These are phyloP conservation scores for Amphilophus citrinellus DNA, from an alignment of 2,113 vertebrate genomes.

Conservation along the genomic window DNA sequence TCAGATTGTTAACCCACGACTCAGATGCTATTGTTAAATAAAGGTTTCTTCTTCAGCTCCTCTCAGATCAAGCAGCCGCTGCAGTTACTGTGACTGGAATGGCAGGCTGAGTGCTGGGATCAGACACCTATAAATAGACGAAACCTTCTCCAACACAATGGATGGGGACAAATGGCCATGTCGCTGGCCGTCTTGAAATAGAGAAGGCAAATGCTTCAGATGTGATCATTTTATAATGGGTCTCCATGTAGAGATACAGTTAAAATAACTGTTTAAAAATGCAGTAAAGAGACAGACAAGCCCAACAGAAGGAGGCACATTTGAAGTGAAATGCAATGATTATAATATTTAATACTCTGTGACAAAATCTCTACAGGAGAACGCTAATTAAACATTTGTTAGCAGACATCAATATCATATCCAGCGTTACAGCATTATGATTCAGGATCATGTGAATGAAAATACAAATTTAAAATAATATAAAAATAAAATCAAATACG, in stretches of 20 bases:
- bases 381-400: conserved; percentile 77
- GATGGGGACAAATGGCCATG: conserved; percentile 61
- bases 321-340: conserved; percentile 62
- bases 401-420: conserved; percentile 81
- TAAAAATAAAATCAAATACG: conserved; percentile 46
- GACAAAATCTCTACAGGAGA: conserved; percentile 77
- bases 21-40: conserved; percentile 50
- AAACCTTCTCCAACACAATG: conserved; percentile 51
- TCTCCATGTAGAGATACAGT: not conserved
- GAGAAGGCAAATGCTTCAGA: not conserved
- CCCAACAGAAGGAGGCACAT: conserved; percentile 23
- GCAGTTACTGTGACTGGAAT: conserved; percentile 61
- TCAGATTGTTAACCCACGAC: conserved; percentile 30
- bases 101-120: conserved; percentile 40
- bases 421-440: conserved; percentile 73
- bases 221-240: not conserved
- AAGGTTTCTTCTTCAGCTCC: conserved; percentile 46
- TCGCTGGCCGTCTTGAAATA: conserved; percentile 24
- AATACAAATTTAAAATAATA: conserved; percentile 36
- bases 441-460: conserved; percentile 62
- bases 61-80: conserved; percentile 69
- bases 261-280: not conserved
- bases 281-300: not conserved
- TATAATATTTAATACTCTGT: conserved; percentile 81
- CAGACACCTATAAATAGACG: conserved; percentile 73